A percentile compares a stretch with the other conserved stretches of the same genome.
phyloP scores from a whole-genome alignment of 2,113 vertebrate genomes.

The Leucosticte australis region DNA sequence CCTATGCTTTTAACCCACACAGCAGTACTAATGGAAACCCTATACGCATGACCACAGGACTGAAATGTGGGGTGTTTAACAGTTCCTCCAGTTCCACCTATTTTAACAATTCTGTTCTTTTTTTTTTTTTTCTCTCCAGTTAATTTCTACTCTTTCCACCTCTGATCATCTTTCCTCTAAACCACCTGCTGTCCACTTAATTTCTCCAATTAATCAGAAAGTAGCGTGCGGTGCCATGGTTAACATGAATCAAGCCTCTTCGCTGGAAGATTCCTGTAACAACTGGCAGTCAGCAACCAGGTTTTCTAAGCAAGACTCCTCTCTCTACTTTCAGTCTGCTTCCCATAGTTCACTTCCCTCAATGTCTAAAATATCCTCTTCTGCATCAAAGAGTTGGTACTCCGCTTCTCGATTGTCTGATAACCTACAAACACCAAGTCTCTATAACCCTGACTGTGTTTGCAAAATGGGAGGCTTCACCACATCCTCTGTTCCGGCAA shows the following conservation, averaged over 20 bases:
- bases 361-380: slow-evolving; percentile 26
- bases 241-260: slow-evolving; percentile 61
- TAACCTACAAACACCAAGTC: background rate
- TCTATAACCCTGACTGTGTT: background rate
- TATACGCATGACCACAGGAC: background rate
- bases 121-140: slow-evolving; percentile 74
- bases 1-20: background rate
- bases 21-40: background rate
- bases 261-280: slow-evolving; percentile 63
- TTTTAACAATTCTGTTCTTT: slow-evolving; percentile 70
- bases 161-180: slow-evolving; percentile 77
- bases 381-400: slow-evolving; percentile 7
- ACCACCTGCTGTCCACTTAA: slow-evolving; percentile 71
- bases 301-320: slow-evolving; percentile 65
- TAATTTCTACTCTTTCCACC: slow-evolving; percentile 73
- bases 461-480: background rate
- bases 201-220: slow-evolving; percentile 77
- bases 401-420: background rate
- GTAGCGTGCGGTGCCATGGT: slow-evolving; percentile 31
- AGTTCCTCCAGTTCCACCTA: slow-evolving; percentile 11
- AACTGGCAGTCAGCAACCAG: slow-evolving; percentile 56
- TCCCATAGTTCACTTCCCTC: slow-evolving; percentile 16
- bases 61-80: slow-evolving; percentile 4
- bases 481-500: background rate
- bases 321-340: slow-evolving; percentile 65